phyloP scores from a whole-genome alignment of 2,888 invertebrate species.

The Mythimna albipuncta region DNA sequence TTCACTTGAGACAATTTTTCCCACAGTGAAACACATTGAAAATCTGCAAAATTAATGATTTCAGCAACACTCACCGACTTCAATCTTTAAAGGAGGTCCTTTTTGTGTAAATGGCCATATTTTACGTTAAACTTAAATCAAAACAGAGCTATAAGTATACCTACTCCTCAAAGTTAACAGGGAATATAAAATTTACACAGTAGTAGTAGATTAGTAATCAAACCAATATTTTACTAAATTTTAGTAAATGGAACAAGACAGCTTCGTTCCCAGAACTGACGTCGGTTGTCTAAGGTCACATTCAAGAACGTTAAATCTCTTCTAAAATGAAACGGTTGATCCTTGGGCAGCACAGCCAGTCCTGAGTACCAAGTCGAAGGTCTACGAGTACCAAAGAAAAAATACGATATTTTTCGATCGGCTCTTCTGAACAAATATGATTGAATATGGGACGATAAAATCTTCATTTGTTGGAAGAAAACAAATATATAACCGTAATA shows the following conservation, averaged over 20 bases:
- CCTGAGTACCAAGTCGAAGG: neutral
- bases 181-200: neutral
- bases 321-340: slow-evolving; percentile 10
- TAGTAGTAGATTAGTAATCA: slow-evolving; percentile 2
- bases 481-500: slow-evolving; percentile 56
- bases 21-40: neutral
- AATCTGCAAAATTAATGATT: slow-evolving; percentile 4
- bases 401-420: slow-evolving; percentile 9
- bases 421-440: slow-evolving; percentile 28
- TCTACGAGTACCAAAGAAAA: slow-evolving; percentile 6
- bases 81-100: slow-evolving; percentile 4
- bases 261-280: slow-evolving; percentile 24
- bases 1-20: slow-evolving; percentile 13
- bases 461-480: slow-evolving; percentile 48
- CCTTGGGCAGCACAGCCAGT: neutral
- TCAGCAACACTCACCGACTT: neutral
- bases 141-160: neutral
- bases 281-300: slow-evolving; percentile 43
- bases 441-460: slow-evolving; percentile 29
- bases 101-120: slow-evolving; percentile 21
- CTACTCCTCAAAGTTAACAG: neutral
- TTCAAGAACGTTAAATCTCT: slow-evolving; percentile 26
- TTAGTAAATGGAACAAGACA: slow-evolving; percentile 17
- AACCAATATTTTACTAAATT: neutral
- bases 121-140: slow-evolving; percentile 9